A percentile compares a stretch with the other conserved stretches of the same genome.
phyloP scores from a whole-genome alignment of 2,888 invertebrate genomes.

The Pseudococcus viburni region DNA sequence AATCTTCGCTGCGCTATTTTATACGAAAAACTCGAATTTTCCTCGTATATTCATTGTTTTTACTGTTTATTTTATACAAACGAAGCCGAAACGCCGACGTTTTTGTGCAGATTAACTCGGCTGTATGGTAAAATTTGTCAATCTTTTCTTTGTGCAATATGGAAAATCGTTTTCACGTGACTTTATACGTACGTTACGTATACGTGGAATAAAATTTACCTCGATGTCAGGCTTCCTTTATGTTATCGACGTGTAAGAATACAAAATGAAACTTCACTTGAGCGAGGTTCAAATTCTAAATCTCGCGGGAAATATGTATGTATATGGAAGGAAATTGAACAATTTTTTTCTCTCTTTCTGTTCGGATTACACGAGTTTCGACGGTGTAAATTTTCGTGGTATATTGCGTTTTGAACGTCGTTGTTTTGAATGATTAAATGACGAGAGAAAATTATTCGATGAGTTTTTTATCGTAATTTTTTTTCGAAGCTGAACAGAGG shows the following conservation, averaged over 20 bases:
- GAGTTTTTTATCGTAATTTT: too few species aligned
- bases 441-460: too few species aligned
- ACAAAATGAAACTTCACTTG: slow-evolving; percentile 25
- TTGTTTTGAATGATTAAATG: too few species aligned
- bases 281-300: neutral
- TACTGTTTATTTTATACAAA: neutral
- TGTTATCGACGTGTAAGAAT: slow-evolving; percentile 26
- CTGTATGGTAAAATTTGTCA: slow-evolving; percentile 18
- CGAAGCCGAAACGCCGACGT: neutral
- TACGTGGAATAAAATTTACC: slow-evolving; percentile 10
- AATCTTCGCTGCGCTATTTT: slow-evolving; percentile 5
- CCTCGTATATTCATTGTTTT: neutral
- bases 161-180: slow-evolving; percentile 20
- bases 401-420: too few species aligned
- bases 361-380: neutral
- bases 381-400: neutral
- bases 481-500: too few species aligned
- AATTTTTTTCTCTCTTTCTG: neutral
- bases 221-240: slow-evolving; percentile 7
- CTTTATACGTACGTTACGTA: neutral
- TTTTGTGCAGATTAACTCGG: neutral
- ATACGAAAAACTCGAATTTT: slow-evolving; percentile 5
- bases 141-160: slow-evolving; percentile 45
- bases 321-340: neutral
- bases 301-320: slow-evolving; percentile 11